These are phyloP conservation scores for Stichodactyla mertensii DNA, from an alignment of 64 coral and sea anemone genomes.

Conservation along the genomic window DNA sequence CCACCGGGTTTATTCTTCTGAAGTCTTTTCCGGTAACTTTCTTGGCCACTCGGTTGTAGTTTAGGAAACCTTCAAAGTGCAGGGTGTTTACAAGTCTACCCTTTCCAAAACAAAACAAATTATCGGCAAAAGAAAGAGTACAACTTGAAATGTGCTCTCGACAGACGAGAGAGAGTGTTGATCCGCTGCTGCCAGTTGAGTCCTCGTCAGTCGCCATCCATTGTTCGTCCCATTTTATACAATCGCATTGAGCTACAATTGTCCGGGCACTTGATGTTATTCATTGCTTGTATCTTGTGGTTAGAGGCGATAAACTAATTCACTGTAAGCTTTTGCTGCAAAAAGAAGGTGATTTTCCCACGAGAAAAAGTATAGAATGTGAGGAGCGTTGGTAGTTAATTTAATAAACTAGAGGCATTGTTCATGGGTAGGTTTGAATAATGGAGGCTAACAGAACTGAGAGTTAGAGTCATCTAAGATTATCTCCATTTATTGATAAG, in stretches of 20 bases:
- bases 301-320: constrained; percentile 8
- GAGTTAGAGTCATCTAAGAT: background rate
- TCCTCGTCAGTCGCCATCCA: background rate
- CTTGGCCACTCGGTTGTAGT: background rate
- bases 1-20: background rate
- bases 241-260: background rate
- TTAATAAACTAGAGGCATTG: constrained; percentile 14
- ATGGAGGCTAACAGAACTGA: background rate
- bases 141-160: too few relatives aligned
- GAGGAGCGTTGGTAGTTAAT: constrained; percentile 11
- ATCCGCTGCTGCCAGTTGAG: background rate
- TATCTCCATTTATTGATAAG: background rate
- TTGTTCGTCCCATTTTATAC: constrained; percentile 1
- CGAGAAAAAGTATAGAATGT: background rate
- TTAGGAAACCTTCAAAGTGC: background rate
- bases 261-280: background rate
- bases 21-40: background rate
- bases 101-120: background rate
- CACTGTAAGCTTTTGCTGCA: constrained; percentile 1
- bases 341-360: constrained; percentile 3
- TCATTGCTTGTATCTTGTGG: background rate
- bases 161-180: too few relatives aligned
- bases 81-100: too few relatives aligned
- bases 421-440: background rate
- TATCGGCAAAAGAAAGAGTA: background rate